phyloP scores from a whole-genome alignment of 2,113 vertebrate species.

The Progne subis region DNA sequence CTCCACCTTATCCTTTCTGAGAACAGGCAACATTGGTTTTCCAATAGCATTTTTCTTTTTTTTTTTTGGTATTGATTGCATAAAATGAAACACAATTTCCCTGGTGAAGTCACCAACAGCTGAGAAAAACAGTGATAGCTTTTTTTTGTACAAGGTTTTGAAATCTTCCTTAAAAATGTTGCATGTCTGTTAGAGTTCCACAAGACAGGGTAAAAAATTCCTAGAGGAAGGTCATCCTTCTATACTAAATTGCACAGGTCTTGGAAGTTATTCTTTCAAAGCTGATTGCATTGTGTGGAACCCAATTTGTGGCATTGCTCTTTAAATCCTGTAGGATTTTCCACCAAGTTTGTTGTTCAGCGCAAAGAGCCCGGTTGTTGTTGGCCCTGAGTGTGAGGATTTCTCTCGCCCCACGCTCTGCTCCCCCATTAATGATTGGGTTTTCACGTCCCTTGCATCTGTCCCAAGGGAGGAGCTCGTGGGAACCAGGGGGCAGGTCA shows the following conservation, averaged over 20 bases:
- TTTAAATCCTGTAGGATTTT: not conserved
- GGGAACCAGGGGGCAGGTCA: constrained; percentile 68
- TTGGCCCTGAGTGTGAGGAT: not conserved
- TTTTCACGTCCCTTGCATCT: not conserved
- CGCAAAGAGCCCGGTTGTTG: not conserved
- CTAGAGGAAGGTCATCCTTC: not conserved
- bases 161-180: not conserved
- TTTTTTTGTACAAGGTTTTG: not conserved
- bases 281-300: not conserved
- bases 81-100: not conserved
- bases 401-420: not conserved
- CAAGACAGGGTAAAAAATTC: not conserved
- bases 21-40: not conserved
- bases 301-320: not conserved
- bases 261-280: not conserved
- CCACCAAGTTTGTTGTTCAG: not conserved
- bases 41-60: not conserved
- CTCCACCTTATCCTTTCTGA: not conserved
- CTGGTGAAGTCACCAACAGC: not conserved
- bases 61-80: not conserved
- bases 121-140: not conserved
- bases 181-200: not conserved
- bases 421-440: not conserved
- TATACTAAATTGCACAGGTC: not conserved
- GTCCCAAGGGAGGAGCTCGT: constrained; percentile 70